phyloP scores from a whole-genome alignment of 2,888 invertebrate species.

The Xiphydria camelus region DNA sequence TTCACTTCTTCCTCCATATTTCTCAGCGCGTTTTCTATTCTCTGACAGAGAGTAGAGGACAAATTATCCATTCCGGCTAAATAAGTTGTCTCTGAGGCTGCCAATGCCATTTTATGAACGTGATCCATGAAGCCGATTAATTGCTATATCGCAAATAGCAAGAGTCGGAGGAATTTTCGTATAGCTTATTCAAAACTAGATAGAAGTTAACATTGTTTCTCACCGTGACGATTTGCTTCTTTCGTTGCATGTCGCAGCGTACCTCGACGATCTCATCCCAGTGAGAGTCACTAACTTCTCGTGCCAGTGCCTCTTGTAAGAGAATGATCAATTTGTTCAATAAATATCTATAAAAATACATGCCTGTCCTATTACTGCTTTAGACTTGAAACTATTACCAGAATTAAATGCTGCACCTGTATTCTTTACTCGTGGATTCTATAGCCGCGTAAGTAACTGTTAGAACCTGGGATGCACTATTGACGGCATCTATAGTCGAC shows the following conservation, averaged over 20 bases:
- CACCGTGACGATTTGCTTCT: slow-evolving; percentile 44
- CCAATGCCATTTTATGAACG: slow-evolving; percentile 48
- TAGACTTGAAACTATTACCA: too few relatives aligned
- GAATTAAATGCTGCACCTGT: too few relatives aligned
- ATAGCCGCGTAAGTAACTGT: slow-evolving; percentile 48
- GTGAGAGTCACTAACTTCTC: slow-evolving; percentile 40
- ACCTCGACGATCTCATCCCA: slow-evolving; percentile 44
- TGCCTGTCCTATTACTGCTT: too few relatives aligned
- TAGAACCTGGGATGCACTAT: slow-evolving; percentile 45
- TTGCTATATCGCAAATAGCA: slow-evolving; percentile 29
- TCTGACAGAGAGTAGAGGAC: slow-evolving; percentile 40
- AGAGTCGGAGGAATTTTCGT: slow-evolving; percentile 12
- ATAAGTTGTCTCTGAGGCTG: slow-evolving; percentile 47
- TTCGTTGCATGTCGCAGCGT: slow-evolving; percentile 40
- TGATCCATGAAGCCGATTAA: slow-evolving; percentile 45
- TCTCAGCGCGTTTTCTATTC: slow-evolving; percentile 48
- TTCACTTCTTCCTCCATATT: slow-evolving; percentile 37
- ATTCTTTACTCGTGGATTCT: slow-evolving; percentile 45
- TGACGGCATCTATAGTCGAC: slow-evolving; percentile 45
- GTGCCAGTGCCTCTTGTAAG: slow-evolving; percentile 39
- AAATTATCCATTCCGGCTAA: slow-evolving; percentile 50
- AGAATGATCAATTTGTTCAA: slow-evolving; percentile 41
- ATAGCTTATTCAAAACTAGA: slow-evolving; percentile 1
- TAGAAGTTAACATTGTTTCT: slow-evolving; percentile 12
- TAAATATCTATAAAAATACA: slow-evolving; percentile 34